A percentile compares a stretch with the other conserved stretches of the same genome.
Conservation (phyloP, 2,113 vertebrate species). For the Coptodon bakossiorum region DNA sequence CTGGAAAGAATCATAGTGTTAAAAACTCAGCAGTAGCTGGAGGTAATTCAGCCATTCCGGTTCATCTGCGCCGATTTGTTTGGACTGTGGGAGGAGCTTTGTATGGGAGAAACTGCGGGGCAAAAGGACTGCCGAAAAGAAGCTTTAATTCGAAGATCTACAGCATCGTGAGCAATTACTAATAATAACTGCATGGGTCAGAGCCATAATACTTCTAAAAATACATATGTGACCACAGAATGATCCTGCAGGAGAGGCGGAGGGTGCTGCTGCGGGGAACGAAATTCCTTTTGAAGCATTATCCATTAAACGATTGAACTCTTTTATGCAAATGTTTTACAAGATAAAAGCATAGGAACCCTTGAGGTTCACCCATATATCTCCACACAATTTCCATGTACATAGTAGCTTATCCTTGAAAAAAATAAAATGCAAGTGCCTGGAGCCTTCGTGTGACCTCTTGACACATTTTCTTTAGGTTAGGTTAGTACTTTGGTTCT, state of each 20-base stretch:
- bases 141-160: not conserved
- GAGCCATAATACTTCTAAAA: not conserved
- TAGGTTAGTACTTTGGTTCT: not conserved
- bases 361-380: not conserved
- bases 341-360: slow-evolving; percentile 23
- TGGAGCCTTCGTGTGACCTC: not conserved
- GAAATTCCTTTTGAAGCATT: slow-evolving; percentile 15
- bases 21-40: not conserved
- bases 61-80: not conserved
- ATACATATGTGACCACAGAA: not conserved
- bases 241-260: not conserved
- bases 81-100: not conserved
- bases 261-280: slow-evolving; percentile 4
- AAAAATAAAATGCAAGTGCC: not conserved
- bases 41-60: not conserved
- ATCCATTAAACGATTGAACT: slow-evolving; percentile 10
- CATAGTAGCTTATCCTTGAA: not conserved
- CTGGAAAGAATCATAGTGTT: not conserved
- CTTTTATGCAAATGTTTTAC: slow-evolving; percentile 34
- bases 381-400: not conserved
- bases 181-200: not conserved
- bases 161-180: not conserved
- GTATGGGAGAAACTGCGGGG: not conserved
- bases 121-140: not conserved
- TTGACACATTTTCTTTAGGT: not conserved